phyloP scores from a whole-genome alignment of 2,113 vertebrate genomes.

The Microcebus griseorufus region DNA sequence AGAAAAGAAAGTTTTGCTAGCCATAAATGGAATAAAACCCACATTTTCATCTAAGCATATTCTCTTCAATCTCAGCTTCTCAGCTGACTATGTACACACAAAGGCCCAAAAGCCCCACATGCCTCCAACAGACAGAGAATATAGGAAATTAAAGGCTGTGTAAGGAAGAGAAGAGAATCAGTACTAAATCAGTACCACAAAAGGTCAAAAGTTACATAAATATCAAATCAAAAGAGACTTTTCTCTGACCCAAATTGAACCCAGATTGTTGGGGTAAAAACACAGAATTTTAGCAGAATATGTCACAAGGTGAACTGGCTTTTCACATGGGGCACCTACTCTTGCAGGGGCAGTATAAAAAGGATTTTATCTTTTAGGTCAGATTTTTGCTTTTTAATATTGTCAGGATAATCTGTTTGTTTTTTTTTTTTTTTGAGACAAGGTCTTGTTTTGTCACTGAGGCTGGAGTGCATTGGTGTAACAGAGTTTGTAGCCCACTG shows the following conservation, averaged over 20 bases:
- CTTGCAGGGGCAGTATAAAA: neutral
- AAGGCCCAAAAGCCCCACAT: neutral
- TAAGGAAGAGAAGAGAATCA: neutral
- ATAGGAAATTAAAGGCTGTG: neutral
- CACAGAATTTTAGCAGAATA: neutral
- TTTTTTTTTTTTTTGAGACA: no score
- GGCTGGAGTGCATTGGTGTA: no score
- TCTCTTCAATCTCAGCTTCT: neutral
- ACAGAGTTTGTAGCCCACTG: no score
- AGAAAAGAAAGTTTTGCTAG: neutral
- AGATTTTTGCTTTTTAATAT: neutral
- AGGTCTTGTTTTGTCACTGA: no score
- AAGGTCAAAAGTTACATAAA: neutral
- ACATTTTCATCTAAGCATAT: neutral
- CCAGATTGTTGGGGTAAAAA: neutral
- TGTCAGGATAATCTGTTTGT: neutral
- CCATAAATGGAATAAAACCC: neutral
- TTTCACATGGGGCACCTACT: no score
- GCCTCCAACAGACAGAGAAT: neutral
- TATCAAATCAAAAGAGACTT: neutral
- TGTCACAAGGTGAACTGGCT: neutral
- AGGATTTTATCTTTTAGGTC: neutral
- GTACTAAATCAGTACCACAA: neutral
- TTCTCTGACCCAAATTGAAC: neutral
- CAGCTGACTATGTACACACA: neutral